phyloP scores from a whole-genome alignment of 2,113 vertebrate species.

The Saccopteryx bilineata region DNA sequence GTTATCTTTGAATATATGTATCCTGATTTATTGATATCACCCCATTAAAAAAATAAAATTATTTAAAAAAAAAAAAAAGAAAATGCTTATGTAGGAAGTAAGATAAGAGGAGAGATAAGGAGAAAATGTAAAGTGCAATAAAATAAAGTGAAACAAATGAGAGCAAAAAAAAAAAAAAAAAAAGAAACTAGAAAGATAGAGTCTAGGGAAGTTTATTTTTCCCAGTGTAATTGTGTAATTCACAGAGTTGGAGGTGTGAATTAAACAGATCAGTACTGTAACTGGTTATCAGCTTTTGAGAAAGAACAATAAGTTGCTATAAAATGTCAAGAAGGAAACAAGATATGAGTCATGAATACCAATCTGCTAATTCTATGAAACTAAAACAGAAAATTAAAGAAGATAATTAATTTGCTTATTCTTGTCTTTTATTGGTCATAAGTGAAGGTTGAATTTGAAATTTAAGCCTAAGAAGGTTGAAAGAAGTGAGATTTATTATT shows the following conservation, averaged over 20 bases:
- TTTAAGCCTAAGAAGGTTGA: neutral
- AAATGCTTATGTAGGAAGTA: no score
- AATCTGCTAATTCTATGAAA: neutral
- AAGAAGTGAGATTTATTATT: neutral
- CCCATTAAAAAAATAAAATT: no score
- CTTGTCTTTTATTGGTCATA: neutral
- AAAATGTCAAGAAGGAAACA: neutral
- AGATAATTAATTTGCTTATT: neutral
- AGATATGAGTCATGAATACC: neutral
- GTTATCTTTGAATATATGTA: no score
- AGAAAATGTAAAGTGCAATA: no score
- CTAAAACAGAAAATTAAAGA: constrained; percentile 5
- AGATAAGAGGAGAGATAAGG: no score
- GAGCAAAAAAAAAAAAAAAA: no score
- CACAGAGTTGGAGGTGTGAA: neutral
- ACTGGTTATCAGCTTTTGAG: neutral
- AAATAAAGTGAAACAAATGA: no score
- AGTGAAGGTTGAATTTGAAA: neutral
- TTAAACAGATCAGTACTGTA: neutral
- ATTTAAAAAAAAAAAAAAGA: no score
- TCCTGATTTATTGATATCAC: no score
- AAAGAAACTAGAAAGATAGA: neutral
- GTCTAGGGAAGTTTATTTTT: neutral
- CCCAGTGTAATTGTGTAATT: neutral
- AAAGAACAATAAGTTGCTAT: neutral